phyloP scores from a whole-genome alignment of 2,797 vertebrate species.

The Huso huso region DNA sequence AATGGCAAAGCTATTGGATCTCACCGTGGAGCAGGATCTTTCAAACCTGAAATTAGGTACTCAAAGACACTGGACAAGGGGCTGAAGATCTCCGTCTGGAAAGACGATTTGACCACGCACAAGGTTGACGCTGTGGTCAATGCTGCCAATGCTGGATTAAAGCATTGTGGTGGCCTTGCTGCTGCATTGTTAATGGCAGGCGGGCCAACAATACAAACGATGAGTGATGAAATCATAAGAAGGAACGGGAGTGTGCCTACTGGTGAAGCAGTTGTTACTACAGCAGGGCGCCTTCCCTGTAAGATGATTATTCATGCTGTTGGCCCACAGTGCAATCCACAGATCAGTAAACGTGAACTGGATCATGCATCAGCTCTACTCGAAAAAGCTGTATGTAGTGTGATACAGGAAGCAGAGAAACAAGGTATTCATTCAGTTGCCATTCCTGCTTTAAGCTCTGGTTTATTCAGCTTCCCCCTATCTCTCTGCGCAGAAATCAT shows the following conservation, averaged over 20 bases:
- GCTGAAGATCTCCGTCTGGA: slow-evolving; percentile 66
- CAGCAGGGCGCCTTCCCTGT: slow-evolving; percentile 58
- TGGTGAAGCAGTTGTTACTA: slow-evolving; percentile 38
- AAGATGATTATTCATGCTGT: slow-evolving; percentile 73
- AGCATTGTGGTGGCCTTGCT: slow-evolving; percentile 67
- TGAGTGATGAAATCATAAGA: slow-evolving; percentile 26
- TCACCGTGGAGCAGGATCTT: neutral
- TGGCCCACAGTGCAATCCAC: slow-evolving; percentile 41
- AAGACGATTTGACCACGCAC: slow-evolving; percentile 69
- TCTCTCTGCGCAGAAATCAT: slow-evolving; percentile 55
- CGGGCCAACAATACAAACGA: slow-evolving; percentile 53
- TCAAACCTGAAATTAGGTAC: slow-evolving; percentile 34
- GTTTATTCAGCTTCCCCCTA: slow-evolving; percentile 71
- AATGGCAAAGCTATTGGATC: neutral
- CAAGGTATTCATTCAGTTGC: slow-evolving; percentile 51
- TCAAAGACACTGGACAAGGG: slow-evolving; percentile 24
- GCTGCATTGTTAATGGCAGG: slow-evolving; percentile 53
- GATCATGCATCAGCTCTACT: fast-evolving
- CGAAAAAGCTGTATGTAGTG: slow-evolving; percentile 16
- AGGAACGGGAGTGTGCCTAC: fast-evolving
- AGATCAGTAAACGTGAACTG: fast-evolving
- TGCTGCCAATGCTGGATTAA: slow-evolving; percentile 61
- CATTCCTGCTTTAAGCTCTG: slow-evolving; percentile 86
- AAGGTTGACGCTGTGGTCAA: slow-evolving; percentile 71
- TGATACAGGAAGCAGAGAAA: slow-evolving; percentile 30